phyloP scores from a whole-genome alignment of 2,888 invertebrate species.

The Dendrolimus pini region DNA sequence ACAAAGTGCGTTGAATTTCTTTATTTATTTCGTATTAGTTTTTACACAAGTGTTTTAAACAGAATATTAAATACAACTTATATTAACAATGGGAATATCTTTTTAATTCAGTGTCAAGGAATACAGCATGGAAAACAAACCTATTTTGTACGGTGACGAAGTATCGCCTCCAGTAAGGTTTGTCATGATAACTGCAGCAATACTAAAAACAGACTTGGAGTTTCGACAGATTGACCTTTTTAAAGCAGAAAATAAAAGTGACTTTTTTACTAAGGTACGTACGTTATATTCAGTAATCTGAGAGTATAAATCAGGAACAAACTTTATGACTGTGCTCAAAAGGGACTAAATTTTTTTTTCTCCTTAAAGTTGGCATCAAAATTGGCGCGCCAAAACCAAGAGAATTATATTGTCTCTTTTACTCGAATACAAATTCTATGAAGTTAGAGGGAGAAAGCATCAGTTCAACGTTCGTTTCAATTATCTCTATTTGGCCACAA shows the following conservation, averaged over 20 bases:
- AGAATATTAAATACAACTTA: background rate
- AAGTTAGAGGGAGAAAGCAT: no score
- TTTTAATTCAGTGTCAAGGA: constrained; percentile 10
- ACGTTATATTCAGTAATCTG: background rate
- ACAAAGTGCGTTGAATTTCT: no score
- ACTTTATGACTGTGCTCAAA: no score
- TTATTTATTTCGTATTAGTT: no score
- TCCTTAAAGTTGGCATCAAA: no score
- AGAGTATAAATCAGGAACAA: no score
- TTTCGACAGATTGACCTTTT: constrained; percentile 65
- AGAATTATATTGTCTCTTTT: no score
- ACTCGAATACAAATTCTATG: no score
- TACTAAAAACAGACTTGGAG: constrained; percentile 57
- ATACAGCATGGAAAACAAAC: constrained; percentile 15
- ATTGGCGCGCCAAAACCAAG: no score
- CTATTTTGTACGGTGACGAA: constrained; percentile 64
- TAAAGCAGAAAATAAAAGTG: constrained; percentile 40
- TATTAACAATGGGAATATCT: background rate
- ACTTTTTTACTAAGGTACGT: constrained; percentile 41
- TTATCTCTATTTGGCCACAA: no score
- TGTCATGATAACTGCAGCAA: constrained; percentile 66
- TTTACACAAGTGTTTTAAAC: background rate
- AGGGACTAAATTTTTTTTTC: no score
- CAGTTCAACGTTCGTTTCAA: no score
- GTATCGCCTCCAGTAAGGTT: constrained; percentile 72